Conservation (phyloP, 2,888 invertebrate genomes). For the Drosophila nr. perissopoda region DNA sequence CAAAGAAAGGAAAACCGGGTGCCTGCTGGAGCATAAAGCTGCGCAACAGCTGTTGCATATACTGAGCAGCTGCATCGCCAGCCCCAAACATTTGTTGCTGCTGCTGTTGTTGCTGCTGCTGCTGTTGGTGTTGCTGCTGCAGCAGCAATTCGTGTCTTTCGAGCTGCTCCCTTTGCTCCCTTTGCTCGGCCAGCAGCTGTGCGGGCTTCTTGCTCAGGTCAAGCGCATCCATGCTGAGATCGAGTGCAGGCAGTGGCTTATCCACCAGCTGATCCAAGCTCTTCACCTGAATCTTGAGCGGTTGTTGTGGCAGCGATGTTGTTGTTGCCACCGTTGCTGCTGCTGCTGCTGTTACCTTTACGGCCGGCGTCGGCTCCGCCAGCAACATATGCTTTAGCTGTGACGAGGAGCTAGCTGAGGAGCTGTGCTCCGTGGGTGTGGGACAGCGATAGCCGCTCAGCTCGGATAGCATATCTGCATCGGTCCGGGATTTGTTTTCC, state of each 20-base stretch:
- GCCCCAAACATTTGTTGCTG: conserved; percentile 89
- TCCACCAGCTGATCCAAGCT: conserved; percentile 87
- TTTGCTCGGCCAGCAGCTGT: conserved; percentile 30
- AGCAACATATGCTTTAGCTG: conserved; percentile 86
- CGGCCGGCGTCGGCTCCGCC: conserved; percentile 38
- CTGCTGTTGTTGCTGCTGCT: conserved; percentile 39
- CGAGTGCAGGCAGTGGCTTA: conserved; percentile 84
- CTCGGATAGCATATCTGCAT: conserved; percentile 58
- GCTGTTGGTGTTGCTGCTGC: conserved; percentile 85
- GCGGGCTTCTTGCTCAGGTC: conserved; percentile 92
- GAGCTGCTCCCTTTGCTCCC: conserved; percentile 12
- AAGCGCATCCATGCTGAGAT: conserved; percentile 91
- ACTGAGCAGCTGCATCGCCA: conserved; percentile 72
- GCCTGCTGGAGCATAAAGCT: conserved; percentile 87
- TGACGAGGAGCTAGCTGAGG: conserved; percentile 75
- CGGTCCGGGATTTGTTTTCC: conserved; percentile 84
- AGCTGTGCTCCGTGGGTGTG: conserved; percentile 69
- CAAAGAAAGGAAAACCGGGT: conserved; percentile 87
- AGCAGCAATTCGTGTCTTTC: conserved; percentile 35
- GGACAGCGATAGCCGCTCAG: conserved; percentile 50
- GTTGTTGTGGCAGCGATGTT: conserved; percentile 85
- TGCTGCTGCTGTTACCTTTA: conserved; percentile 21
- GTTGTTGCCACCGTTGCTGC: conserved; percentile 62
- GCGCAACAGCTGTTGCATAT: conserved; percentile 88
- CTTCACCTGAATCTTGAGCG: conserved; percentile 87